Base-by-base conservation (phyloP, 2,113 vertebrate genomes). In the Lophura nycthemera region DNA sequence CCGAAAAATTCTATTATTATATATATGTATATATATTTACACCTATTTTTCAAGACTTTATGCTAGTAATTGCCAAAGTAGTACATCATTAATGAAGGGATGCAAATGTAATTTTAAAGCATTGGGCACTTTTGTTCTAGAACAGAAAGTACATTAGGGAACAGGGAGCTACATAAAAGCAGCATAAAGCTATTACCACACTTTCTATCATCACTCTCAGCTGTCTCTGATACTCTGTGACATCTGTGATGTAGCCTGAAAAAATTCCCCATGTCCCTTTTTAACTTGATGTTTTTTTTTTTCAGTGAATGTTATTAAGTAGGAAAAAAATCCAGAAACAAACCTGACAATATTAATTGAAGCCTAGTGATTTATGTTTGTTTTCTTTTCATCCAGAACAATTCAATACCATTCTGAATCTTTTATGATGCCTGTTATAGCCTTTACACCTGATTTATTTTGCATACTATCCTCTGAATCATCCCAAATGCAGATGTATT, bases 191-290 rank as follows among this genome's bases (percentile, higher is more conserved):
- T 78, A 73, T 80, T 83, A 63, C 8, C 88, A 72, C 3, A 1
- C 86, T 94, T 92, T 93, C 94, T 95, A 86, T 92, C 96, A 95
- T 92, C 47, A 76, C 94, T 94, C 92, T 97, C 96, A 96, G 95
- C 97, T 96, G 96, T 85, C 93, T 95, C 86, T 96, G 97, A 93
- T 85, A 97, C 90, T 65, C 93, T 66, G 79, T 89, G 97, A 97
- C 94, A 88, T 97, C 97, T 97, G 97, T 50, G 87, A 34, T 82
- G 66, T 43, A 83, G 95, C 83, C 14, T 45, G 47, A 42, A 96
- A 95, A 95, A 96, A 97, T 77, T 94, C 95, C 97, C 96, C 42
- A 79, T n/a, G 36, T 61, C 89, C 95, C 91, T 92, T 69, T 79
- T 90, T 84, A 86, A 95, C 93, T 75, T 30, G 57, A 90, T 87